Conservation (phyloP, 2,113 vertebrate genomes). For the Chroicocephalus ridibundus region DNA sequence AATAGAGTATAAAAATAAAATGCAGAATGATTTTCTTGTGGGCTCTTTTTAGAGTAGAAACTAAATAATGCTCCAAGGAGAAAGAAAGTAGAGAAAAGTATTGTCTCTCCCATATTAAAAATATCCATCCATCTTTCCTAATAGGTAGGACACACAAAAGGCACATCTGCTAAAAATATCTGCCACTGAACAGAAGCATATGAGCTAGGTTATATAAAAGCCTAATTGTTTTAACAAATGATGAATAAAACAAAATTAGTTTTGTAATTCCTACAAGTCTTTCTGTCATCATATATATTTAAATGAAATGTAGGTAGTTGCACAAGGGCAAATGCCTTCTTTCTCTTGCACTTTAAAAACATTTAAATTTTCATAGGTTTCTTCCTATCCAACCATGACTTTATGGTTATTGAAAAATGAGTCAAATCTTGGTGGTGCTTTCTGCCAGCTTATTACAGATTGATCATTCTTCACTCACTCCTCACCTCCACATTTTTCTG, state of each 20-base stretch:
- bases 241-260: not conserved
- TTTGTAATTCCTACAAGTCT: not conserved
- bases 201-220: not conserved
- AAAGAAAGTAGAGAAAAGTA: not conserved
- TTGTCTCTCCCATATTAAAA: not conserved
- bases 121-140: not conserved
- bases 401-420: constrained; percentile 40
- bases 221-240: not conserved
- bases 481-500: not conserved
- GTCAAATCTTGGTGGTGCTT: not conserved
- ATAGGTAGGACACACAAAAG: not conserved
- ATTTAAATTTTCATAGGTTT: not conserved
- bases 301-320: not conserved
- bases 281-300: not conserved
- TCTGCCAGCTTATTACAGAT: not conserved
- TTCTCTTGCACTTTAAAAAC: not conserved
- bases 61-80: not conserved
- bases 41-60: not conserved
- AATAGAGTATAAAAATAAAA: not conserved
- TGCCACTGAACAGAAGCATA: not conserved
- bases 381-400: constrained; percentile 13
- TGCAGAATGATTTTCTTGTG: not conserved
- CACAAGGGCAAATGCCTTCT: not conserved
- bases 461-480: not conserved
- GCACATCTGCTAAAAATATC: not conserved